Conservation (phyloP, 2,797 vertebrate species). For the Acomys russatus region DNA sequence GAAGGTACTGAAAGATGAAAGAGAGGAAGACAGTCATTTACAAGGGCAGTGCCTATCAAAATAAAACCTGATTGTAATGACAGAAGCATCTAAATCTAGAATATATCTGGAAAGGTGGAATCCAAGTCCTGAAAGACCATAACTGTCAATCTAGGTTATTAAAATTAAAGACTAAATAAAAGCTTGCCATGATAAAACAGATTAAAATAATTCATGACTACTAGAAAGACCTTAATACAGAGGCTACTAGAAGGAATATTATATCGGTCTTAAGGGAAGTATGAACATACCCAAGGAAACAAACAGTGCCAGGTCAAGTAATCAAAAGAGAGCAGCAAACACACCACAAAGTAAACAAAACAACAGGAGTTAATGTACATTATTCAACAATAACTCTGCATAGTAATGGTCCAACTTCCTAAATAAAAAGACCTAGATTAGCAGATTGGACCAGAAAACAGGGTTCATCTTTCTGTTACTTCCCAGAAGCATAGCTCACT, state of each 20-base stretch:
- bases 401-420: background rate
- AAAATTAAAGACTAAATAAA: background rate
- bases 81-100: background rate
- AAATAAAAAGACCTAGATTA: background rate
- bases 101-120: background rate
- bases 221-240: background rate
- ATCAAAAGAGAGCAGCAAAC: background rate
- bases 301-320: background rate
- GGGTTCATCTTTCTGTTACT: background rate
- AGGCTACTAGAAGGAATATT: background rate
- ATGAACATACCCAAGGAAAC: background rate
- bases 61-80: background rate
- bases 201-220: background rate
- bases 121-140: background rate
- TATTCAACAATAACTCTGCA: background rate
- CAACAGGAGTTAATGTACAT: background rate
- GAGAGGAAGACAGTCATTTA: background rate
- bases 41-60: background rate
- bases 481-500: background rate
- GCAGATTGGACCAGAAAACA: background rate
- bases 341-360: background rate
- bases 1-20: background rate
- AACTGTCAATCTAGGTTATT: background rate
- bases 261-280: background rate
- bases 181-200: background rate